A percentile compares a stretch with the other conserved stretches of the same genome.
Conservation (phyloP, 2,797 vertebrate genomes). For the Cirrhinus mrigala region DNA sequence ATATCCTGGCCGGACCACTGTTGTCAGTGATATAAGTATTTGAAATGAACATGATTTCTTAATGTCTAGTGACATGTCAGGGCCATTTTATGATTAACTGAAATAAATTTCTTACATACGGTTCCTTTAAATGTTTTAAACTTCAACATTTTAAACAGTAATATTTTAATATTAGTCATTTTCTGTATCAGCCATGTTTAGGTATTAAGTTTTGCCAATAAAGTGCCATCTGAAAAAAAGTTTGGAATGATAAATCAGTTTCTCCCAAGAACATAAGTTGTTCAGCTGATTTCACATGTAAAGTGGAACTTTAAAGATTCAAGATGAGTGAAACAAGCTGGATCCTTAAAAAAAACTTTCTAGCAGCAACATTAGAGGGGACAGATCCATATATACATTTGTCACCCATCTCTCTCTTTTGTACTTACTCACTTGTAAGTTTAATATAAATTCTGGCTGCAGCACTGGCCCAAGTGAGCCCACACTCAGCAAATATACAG, state of each 20-base stretch:
- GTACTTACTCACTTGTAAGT: slow-evolving; percentile 24
- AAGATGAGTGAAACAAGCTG: neutral
- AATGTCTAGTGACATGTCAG: too few species aligned
- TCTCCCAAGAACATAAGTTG: neutral
- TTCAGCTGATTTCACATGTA: neutral
- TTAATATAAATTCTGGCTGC: slow-evolving; percentile 31
- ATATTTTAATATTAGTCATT: neutral
- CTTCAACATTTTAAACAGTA: too few species aligned
- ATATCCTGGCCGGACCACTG: too few species aligned
- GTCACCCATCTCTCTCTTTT: slow-evolving; percentile 3
- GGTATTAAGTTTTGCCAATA: neutral
- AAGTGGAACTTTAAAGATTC: slow-evolving; percentile 16
- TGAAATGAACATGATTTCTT: too few species aligned
- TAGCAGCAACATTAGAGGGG: neutral
- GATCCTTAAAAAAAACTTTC: neutral
- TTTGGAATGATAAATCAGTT: neutral
- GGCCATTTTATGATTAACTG: too few species aligned
- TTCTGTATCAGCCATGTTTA: neutral
- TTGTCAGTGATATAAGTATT: too few species aligned
- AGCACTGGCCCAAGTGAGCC: slow-evolving; percentile 24
- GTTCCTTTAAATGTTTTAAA: too few species aligned
- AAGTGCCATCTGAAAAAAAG: neutral
- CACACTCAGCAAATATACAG: slow-evolving; percentile 31
- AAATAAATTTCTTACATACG: too few species aligned
- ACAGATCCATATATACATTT: slow-evolving; percentile 1